These are phyloP conservation scores for Dioctria linearis DNA, from an alignment of 2,888 invertebrate species.

Conservation along the genomic window DNA sequence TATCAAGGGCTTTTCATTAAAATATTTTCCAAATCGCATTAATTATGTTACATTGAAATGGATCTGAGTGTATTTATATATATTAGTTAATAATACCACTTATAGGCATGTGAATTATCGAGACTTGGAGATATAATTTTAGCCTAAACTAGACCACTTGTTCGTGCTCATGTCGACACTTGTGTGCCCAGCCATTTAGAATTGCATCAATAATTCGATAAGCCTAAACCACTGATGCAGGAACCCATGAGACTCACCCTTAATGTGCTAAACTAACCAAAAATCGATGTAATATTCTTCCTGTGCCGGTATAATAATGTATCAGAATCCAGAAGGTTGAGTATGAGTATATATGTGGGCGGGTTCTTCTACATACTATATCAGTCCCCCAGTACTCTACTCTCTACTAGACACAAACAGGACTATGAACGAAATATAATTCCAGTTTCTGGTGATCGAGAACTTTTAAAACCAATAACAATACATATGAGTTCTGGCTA, in stretches of 20 bases:
- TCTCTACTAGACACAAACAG: background rate
- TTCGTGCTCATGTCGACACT: conserved; percentile 21
- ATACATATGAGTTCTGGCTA: background rate
- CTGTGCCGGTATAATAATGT: too few relatives aligned
- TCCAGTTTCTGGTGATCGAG: background rate
- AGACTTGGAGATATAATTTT: conserved; percentile 16
- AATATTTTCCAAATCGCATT: conserved; percentile 26
- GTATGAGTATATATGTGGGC: too few relatives aligned
- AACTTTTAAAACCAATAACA: conserved; percentile 13
- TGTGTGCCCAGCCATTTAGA: conserved; percentile 1
- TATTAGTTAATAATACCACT: conserved; percentile 16
- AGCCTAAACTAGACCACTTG: background rate
- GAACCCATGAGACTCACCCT: conserved; percentile 7
- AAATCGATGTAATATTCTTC: conserved; percentile 21
- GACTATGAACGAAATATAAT: background rate
- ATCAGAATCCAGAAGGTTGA: too few relatives aligned
- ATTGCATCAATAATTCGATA: conserved; percentile 25
- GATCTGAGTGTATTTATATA: conserved; percentile 2
- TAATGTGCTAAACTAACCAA: conserved; percentile 30
- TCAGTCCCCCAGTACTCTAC: too few relatives aligned
- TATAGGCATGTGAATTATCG: background rate
- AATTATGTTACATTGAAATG: background rate
- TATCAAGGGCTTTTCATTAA: conserved; percentile 17
- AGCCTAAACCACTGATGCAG: conserved; percentile 13
- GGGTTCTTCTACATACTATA: too few relatives aligned